phyloP scores from a whole-genome alignment of 2,888 invertebrate species.

The Aporophyla lueneburgensis region DNA sequence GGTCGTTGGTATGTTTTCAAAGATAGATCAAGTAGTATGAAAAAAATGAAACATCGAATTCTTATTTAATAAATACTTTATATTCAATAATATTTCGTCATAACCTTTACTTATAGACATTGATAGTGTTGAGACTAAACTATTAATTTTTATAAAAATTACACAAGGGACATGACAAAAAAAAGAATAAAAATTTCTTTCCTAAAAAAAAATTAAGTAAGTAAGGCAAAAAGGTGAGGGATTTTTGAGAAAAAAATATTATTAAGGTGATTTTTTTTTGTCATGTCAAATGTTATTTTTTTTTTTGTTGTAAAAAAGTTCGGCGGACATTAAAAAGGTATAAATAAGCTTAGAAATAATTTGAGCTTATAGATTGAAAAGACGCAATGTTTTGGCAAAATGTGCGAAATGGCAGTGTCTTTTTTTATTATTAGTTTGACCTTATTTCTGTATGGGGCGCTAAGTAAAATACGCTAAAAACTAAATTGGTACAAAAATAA shows the following conservation, averaged over 20 bases:
- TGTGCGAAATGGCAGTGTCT: slow-evolving; percentile 86
- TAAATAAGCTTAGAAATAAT: slow-evolving; percentile 59
- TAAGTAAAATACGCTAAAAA: slow-evolving; percentile 68
- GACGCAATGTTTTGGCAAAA: slow-evolving; percentile 70
- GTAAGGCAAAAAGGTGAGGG: background rate
- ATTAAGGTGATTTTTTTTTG: slow-evolving; percentile 31
- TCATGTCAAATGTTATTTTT: slow-evolving; percentile 45
- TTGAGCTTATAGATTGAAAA: slow-evolving; percentile 58
- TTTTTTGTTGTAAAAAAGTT: slow-evolving; percentile 54
- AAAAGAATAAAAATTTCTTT: slow-evolving; percentile 38
- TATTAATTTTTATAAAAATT: slow-evolving; percentile 65
- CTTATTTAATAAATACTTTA: slow-evolving; percentile 89
- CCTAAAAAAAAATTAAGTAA: background rate
- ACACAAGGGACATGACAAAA: slow-evolving; percentile 65
- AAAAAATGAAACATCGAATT: slow-evolving; percentile 76
- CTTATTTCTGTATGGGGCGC: slow-evolving; percentile 57
- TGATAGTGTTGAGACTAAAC: slow-evolving; percentile 64
- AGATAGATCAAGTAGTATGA: background rate
- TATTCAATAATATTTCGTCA: slow-evolving; percentile 82
- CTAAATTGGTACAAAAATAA: slow-evolving; percentile 87
- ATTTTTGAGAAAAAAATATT: background rate
- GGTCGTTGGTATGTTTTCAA: background rate
- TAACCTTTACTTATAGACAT: slow-evolving; percentile 71
- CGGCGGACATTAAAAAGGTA: slow-evolving; percentile 51
- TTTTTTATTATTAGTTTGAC: slow-evolving; percentile 68